Evolutionary conservation across 2,888 invertebrate species (phyloP), one percentile per base, ranked within the genome.

Genomic region (Itoplectis maculator): DNA sequence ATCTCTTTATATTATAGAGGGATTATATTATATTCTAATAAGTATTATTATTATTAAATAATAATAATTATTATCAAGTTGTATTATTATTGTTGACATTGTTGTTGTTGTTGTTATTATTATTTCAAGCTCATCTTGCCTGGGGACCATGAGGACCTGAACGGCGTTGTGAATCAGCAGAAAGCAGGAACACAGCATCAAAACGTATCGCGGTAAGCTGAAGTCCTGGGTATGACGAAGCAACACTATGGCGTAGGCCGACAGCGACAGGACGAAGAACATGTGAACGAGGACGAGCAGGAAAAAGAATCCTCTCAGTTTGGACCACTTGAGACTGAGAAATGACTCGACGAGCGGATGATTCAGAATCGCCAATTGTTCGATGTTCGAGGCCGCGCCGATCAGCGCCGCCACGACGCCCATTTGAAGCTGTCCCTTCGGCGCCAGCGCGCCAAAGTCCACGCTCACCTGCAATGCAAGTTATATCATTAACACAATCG

Each of bases 311-410:
- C 91, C 89, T 56, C 94, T 90, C 20, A 94, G 92, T 84, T 91
- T 93, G n/a, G 92, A 86, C 94, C 94, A 94, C 88, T 94, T 94
- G 35, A 94, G 87, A 37, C 91, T 91, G 42, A 94, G 91, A 85
- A 93, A 94, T 9, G 93, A 89, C 86, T 94, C 93, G 76, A 94
- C 90, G 20, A 94, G 87, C 0, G 94, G 94, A 89, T 94, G 94
- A 81, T 93, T 93, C 54, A 94, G 86, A 54, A 94, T 88, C 78
- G 91, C 90, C 80, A 92, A 91, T 86, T 92, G 92, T 84, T 92
- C 92, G 68, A 90, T 89, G 77, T 91, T 91, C 63, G 91, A 90
- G 13, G 92, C 90, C 2, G 93, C 92, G 72, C 90, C 91, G 74
- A 93, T 90, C 74, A 94, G 88, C 23, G 92, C 91, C 63, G 90